Evolutionary conservation across 1,140 invertebrate genomes (phyloP), one percentile per base, ranked within the genome.

Genomic region (Philopotamus ludificatus): DNA sequence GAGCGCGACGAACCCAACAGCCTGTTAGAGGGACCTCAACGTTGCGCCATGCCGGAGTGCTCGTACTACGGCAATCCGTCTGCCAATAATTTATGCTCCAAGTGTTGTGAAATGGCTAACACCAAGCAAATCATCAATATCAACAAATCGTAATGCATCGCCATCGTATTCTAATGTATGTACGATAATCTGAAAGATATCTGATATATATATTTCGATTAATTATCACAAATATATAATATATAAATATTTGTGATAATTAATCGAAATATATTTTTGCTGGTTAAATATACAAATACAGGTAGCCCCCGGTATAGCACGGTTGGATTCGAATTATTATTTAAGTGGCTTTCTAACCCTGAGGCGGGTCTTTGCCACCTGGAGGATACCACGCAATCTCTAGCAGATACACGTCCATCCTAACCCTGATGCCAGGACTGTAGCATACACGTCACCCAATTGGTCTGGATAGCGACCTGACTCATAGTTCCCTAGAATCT

Each of bases 1-100:
- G 39, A 34, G 18, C 23, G 47, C 15, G 39, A 55, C 50, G 42
- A 50, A 42, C 12, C 49, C 21, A 23, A 54, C 39, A 23, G 3
- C 21, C 39, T 62, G 39, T 63, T 54, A 21, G 50, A 63, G 0
- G 55, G 41, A 23, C 77, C 78, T 1, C 66, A 70, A 15, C 77
- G 76, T 0, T 81, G 79, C 61, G 64, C 73, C 1, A 78, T 78
- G 0, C 79, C 77, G 0, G 71, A 79, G 1, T 81, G 79, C 54
- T 72, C 77, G 73, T 80, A 77, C 68, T 81, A 77, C 68, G 79
- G 78, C 8, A 81, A 76, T 49, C 70, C 76, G 0, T 75, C 65
- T 25, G 76, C 79, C 42, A 71, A 77, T 55, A 74, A 78, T 63
- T 76, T 79, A 59, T 81, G 78, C 61, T 79, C 77, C n/a, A 68